Evolutionary conservation across 2,113 vertebrate genomes (phyloP).

Genomic region (Hypanus sabinus): DNA sequence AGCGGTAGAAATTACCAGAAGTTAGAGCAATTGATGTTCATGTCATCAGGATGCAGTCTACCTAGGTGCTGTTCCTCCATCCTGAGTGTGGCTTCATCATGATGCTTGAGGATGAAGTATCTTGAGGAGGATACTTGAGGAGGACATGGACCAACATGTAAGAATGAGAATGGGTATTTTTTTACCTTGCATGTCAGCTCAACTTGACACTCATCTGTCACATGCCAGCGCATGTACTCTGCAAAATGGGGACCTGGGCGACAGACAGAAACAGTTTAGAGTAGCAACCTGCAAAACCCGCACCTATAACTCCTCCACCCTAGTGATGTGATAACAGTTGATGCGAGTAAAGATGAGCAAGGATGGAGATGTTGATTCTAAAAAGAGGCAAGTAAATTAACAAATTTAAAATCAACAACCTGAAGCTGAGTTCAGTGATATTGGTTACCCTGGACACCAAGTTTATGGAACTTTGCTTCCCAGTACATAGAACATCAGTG

Average conservation of each 20-base stretch:
- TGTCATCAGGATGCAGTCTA: no score
- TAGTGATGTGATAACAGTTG: no score
- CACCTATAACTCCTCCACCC: no score
- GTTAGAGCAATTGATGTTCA: no score
- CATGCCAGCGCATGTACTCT: slow-evolving; percentile 71
- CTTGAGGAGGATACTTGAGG: no score
- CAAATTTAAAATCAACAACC: neutral
- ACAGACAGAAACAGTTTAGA: neutral
- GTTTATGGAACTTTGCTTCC: neutral
- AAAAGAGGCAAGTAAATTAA: neutral
- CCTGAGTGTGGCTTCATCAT: no score
- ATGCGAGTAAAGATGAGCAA: neutral
- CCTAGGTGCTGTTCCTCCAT: no score
- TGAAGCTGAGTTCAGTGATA: neutral
- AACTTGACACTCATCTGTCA: slow-evolving; percentile 84
- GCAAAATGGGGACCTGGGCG: slow-evolving; percentile 82
- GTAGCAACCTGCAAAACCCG: neutral
- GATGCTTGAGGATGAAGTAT: no score
- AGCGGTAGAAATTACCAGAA: no score
- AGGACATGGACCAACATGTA: no score
- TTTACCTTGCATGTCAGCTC: slow-evolving; percentile 79
- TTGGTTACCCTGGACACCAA: neutral
- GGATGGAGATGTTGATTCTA: neutral
- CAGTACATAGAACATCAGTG: no score
- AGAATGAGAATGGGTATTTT: no score